These are phyloP conservation scores for Caenorhabditis latens DNA, from an alignment of 1,140 invertebrate genomes.

Conservation along the genomic window DNA sequence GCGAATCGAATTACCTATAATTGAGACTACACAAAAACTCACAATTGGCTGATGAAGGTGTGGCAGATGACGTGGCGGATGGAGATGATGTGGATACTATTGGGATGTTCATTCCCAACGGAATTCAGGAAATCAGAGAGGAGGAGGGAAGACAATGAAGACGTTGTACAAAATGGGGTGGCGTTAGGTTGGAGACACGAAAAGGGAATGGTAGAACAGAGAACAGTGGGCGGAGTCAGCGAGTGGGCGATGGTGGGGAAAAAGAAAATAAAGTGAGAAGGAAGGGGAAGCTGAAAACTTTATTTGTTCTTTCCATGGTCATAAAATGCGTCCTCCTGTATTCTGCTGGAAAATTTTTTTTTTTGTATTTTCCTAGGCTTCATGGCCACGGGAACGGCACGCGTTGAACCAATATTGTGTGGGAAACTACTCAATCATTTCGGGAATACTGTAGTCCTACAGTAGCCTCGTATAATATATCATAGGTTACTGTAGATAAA, in stretches of 20 bases:
- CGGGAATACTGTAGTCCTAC: no score
- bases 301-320: no score
- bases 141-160: slow-evolving; percentile 8
- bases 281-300: background rate
- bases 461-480: no score
- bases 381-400: no score
- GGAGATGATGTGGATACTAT: slow-evolving; percentile 18
- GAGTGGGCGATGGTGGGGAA: background rate
- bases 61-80: background rate
- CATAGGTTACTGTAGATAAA: no score
- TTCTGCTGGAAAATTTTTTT: no score
- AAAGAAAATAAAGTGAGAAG: background rate
- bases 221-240: background rate
- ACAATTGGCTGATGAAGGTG: slow-evolving; percentile 9
- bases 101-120: slow-evolving; percentile 42
- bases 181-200: background rate
- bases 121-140: slow-evolving; percentile 45
- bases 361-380: no score
- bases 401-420: no score
- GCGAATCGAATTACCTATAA: slow-evolving; percentile 49
- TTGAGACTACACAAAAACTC: slow-evolving; percentile 30
- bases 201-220: background rate
- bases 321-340: no score
- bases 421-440: no score
- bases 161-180: background rate